Percentiles rank a stretch among this genome's conserved stretches.
These are phyloP conservation scores for Carassius auratus DNA, from an alignment of 2,113 vertebrate species.

Conservation along the genomic window DNA sequence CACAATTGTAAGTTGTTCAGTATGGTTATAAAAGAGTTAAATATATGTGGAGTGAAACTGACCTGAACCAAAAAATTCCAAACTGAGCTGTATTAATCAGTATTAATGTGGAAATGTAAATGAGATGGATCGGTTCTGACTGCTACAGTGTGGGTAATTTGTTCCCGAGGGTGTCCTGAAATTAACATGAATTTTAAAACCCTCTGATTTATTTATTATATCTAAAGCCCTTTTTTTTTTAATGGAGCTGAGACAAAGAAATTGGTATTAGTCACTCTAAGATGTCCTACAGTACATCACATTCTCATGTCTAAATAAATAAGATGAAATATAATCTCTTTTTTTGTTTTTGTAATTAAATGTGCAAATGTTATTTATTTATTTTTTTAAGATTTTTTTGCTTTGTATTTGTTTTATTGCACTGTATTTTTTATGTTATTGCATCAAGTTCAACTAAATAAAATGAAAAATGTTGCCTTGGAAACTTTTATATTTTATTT, in stretches of 20 bases:
- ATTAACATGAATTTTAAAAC: slow-evolving; percentile 6
- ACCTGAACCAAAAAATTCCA: background rate
- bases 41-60: slow-evolving; percentile 29
- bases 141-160: slow-evolving; percentile 1
- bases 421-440: no score
- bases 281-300: no score
- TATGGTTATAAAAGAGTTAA: background rate
- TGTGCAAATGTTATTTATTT: background rate
- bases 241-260: background rate
- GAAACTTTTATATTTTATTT: no score
- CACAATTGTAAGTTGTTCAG: background rate
- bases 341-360: background rate
- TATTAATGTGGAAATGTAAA: slow-evolving; percentile 25
- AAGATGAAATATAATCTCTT: no score
- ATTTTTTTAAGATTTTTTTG: no score
- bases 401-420: no score
- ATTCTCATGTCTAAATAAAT: no score
- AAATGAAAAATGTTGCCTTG: no score
- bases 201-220: slow-evolving; percentile 25
- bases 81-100: slow-evolving; percentile 5
- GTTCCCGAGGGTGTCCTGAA: slow-evolving; percentile 13
- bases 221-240: background rate
- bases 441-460: no score
- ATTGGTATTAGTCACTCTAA: background rate
- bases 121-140: slow-evolving; percentile 14